Conservation (phyloP, 2,797 vertebrate genomes). For the Heteromormyrus szaboi region DNA sequence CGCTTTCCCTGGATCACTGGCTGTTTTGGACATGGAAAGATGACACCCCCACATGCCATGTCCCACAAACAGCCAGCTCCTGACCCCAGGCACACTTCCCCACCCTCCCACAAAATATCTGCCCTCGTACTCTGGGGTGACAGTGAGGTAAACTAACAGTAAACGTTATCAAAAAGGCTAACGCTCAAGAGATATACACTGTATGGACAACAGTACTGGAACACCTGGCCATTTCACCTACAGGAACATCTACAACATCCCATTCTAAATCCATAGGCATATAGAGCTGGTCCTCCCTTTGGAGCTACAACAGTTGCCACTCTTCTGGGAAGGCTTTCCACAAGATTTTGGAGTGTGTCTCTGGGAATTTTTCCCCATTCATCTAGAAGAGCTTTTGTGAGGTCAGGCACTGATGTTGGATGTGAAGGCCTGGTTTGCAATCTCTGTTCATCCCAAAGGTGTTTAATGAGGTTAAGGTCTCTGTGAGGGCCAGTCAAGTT, state of each 20-base stretch:
- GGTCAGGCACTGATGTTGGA: not conserved
- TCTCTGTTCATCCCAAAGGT: not conserved
- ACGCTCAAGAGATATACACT: not conserved
- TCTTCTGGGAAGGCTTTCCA: not conserved
- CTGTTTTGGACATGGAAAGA: constrained; percentile 33
- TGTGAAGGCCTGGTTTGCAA: not conserved
- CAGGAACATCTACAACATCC: not conserved
- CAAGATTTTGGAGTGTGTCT: not conserved
- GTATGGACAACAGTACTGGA: not conserved
- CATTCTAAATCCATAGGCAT: not conserved
- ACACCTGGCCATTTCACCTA: not conserved
- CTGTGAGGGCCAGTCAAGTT: not conserved
- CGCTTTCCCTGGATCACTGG: constrained; percentile 26
- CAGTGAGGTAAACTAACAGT: not conserved
- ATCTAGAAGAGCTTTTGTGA: not conserved
- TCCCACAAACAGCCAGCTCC: constrained; percentile 26
- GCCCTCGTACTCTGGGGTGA: not conserved
- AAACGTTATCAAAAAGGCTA: not conserved
- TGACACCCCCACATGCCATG: constrained; percentile 32
- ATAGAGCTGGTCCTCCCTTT: not conserved
- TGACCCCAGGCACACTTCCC: not conserved
- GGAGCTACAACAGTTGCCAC: not conserved
- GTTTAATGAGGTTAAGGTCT: not conserved
- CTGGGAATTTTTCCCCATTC: not conserved
- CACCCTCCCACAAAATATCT: not conserved